Evolutionary conservation across 2,797 vertebrate genomes (phyloP).

Genomic region (Zonotrichia albicollis): DNA sequence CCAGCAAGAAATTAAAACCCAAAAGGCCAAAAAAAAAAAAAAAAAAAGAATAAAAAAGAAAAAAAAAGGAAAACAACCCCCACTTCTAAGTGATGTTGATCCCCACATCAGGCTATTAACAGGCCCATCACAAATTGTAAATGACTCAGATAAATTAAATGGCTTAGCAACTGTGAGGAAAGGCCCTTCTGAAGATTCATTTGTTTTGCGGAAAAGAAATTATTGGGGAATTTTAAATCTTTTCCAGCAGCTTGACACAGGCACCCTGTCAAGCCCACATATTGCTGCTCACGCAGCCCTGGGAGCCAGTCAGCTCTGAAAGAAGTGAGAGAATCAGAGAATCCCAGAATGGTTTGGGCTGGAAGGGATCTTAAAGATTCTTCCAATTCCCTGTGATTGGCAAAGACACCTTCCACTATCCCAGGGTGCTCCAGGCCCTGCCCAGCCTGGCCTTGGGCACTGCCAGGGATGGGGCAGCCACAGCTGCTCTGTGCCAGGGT

Average conservation of each 20-base stretch:
- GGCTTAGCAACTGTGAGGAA: conserved; percentile 69
- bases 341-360: background rate
- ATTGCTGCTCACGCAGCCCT: background rate
- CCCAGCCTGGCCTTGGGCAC: background rate
- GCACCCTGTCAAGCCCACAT: background rate
- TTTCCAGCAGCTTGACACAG: background rate
- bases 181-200: conserved; percentile 61
- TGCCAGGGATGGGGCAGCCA: background rate
- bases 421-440: rapidly evolving
- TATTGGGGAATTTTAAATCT: conserved; percentile 56
- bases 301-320: background rate
- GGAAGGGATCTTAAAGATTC: background rate
- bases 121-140: conserved; percentile 70
- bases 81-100: conserved; percentile 23
- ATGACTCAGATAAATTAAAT: conserved; percentile 72
- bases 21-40: conserved; percentile 30
- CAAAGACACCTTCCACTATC: rapidly evolving
- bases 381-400: background rate
- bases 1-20: conserved; percentile 60
- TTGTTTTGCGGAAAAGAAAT: conserved; percentile 64
- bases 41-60: background rate
- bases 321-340: background rate
- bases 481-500: background rate
- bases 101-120: conserved; percentile 53
- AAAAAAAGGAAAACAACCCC: background rate